Percentiles rank a stretch among this genome's conserved stretches.
These are phyloP conservation scores for Drosophila limbata DNA, from an alignment of 2,888 invertebrate species.

Conservation along the genomic window DNA sequence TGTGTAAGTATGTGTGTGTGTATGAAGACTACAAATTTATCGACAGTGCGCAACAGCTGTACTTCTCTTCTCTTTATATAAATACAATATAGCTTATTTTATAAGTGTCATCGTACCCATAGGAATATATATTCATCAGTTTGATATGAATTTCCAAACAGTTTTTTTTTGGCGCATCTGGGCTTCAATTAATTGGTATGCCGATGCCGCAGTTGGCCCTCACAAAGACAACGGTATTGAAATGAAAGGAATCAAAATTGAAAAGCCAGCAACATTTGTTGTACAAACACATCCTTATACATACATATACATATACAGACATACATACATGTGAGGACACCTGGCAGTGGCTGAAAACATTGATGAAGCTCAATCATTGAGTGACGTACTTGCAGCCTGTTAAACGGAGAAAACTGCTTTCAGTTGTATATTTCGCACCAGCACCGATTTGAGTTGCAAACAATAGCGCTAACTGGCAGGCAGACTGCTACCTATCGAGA, in stretches of 20 bases:
- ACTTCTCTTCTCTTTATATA: too few species aligned
- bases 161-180: constrained; percentile 8
- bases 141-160: constrained; percentile 1
- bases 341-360: constrained; percentile 48
- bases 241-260: constrained; percentile 72
- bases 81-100: too few species aligned
- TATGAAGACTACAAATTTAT: too few species aligned
- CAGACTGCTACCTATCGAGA: constrained; percentile 21
- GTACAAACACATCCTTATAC: constrained; percentile 28
- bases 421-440: constrained; percentile 54
- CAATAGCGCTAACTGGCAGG: constrained; percentile 63
- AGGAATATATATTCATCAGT: not conserved
- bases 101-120: not conserved
- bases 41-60: too few species aligned
- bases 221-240: constrained; percentile 51
- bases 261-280: constrained; percentile 67
- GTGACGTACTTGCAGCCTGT: constrained; percentile 76
- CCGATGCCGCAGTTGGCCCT: constrained; percentile 31
- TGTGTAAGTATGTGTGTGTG: too few species aligned
- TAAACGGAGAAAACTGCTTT: constrained; percentile 55
- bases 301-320: not conserved
- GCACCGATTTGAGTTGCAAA: constrained; percentile 67
- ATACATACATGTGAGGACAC: constrained; percentile 14
- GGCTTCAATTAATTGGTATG: constrained; percentile 16
- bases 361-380: constrained; percentile 58